phyloP scores from a whole-genome alignment of 1,140 invertebrate species.

The Zaprionus kolodkinae region DNA sequence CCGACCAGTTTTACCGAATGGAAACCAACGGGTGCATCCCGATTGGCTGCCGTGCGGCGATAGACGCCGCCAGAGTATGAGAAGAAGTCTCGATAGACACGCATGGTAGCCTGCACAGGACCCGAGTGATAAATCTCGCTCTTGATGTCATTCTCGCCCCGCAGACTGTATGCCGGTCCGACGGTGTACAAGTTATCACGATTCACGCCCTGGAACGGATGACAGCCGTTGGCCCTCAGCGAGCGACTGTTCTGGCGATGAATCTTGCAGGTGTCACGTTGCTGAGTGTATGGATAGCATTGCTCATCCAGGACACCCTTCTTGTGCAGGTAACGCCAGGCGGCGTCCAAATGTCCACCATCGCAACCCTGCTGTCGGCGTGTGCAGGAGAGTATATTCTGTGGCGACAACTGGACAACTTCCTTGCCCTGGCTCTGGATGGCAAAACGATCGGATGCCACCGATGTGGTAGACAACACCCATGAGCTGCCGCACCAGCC shows the following conservation, averaged over 20 bases:
- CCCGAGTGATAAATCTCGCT: constrained; percentile 95
- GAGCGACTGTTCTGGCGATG: constrained; percentile 84
- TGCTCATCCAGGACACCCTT: constrained; percentile 92
- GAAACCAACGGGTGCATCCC: constrained; percentile 87
- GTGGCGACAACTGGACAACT: constrained; percentile 89
- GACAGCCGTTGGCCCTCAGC: constrained; percentile 86
- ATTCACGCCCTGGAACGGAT: constrained; percentile 78
- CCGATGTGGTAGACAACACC: constrained; percentile 93
- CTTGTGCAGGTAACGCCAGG: constrained; percentile 94
- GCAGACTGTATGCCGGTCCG: constrained; percentile 93
- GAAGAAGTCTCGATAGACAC: constrained; percentile 95
- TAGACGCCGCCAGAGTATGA: constrained; percentile 94
- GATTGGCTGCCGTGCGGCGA: constrained; percentile 86
- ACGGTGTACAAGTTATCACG: constrained; percentile 89
- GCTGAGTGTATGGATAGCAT: constrained; percentile 92
- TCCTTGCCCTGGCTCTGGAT: constrained; percentile 93
- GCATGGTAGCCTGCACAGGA: constrained; percentile 97
- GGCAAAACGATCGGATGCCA: constrained; percentile 91
- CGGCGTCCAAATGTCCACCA: constrained; percentile 94
- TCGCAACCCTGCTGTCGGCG: constrained; percentile 91
- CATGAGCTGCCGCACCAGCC: constrained; percentile 96
- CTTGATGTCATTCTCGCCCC: constrained; percentile 93
- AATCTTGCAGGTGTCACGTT: constrained; percentile 86
- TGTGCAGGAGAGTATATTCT: constrained; percentile 95
- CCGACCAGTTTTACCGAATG: constrained; percentile 96